phyloP scores from a whole-genome alignment of 2,888 invertebrate species.

The Caenorhabditis plicata region DNA sequence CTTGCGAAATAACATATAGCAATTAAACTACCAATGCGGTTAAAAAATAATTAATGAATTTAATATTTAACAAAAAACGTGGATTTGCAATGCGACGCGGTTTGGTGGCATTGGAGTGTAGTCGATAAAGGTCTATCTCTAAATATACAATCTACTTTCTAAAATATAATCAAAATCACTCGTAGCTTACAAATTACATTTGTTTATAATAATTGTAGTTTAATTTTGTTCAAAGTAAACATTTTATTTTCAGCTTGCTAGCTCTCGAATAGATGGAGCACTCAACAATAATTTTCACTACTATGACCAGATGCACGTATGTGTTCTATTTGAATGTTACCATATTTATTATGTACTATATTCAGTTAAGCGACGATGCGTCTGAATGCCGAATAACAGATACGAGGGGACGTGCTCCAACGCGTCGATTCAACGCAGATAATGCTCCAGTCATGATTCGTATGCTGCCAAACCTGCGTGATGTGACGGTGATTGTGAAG shows the following conservation, averaged over 20 bases:
- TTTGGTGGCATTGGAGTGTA: no score
- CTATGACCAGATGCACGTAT: constrained; percentile 27
- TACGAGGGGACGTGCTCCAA: constrained; percentile 16
- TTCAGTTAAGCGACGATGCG: constrained; percentile 40
- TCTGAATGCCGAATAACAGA: constrained; percentile 36
- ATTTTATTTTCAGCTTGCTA: constrained; percentile 6
- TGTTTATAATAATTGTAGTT: no score
- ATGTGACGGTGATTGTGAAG: constrained; percentile 40
- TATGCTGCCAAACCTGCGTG: constrained; percentile 16
- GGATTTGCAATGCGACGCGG: no score
- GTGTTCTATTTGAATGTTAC: constrained; percentile 1
- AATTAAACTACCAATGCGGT: no score
- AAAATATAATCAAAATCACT: no score
- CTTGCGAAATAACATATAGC: no score
- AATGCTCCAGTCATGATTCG: constrained; percentile 28
- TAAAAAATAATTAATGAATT: no score
- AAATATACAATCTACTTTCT: no score
- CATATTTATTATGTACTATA: not conserved
- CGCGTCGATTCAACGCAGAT: constrained; percentile 15
- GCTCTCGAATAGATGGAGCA: constrained; percentile 17
- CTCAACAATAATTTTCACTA: constrained; percentile 15
- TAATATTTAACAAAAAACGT: no score
- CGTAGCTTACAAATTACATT: no score
- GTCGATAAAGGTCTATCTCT: no score
- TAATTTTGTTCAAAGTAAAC: no score